Conservation (phyloP, 2,113 vertebrate species). For the Balaeniceps rex region DNA sequence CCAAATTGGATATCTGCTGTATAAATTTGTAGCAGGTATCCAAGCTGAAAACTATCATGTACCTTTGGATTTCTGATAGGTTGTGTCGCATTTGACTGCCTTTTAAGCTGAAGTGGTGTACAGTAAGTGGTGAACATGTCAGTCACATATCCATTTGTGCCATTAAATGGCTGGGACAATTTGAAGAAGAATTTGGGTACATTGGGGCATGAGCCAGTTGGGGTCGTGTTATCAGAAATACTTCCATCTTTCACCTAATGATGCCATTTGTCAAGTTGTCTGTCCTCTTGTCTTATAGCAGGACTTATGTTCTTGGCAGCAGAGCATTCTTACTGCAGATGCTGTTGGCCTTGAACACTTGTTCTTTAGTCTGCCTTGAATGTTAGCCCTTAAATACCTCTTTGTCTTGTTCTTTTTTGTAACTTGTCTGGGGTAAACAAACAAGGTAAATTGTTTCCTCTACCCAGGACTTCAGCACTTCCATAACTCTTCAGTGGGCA, state of each 20-base stretch:
- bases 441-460: neutral
- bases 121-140: constrained; percentile 1
- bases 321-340: neutral
- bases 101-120: constrained; percentile 3
- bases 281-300: neutral
- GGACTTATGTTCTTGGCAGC: neutral
- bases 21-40: constrained; percentile 11
- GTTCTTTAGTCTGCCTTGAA: neutral
- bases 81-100: neutral
- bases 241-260: neutral
- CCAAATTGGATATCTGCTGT: constrained; percentile 21
- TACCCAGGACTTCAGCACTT: neutral
- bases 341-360: neutral
- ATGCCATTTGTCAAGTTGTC: neutral
- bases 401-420: neutral
- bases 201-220: neutral
- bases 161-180: neutral
- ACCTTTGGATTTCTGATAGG: constrained; percentile 32
- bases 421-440: neutral
- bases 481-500: neutral
- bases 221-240: neutral
- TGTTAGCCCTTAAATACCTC: neutral
- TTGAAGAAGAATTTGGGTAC: neutral
- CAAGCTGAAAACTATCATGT: constrained; percentile 38
- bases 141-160: constrained; percentile 12